Evolutionary conservation across 2,797 vertebrate genomes (phyloP), one percentile per base, ranked within the genome.

Genomic region (Taenioides sp.): DNA sequence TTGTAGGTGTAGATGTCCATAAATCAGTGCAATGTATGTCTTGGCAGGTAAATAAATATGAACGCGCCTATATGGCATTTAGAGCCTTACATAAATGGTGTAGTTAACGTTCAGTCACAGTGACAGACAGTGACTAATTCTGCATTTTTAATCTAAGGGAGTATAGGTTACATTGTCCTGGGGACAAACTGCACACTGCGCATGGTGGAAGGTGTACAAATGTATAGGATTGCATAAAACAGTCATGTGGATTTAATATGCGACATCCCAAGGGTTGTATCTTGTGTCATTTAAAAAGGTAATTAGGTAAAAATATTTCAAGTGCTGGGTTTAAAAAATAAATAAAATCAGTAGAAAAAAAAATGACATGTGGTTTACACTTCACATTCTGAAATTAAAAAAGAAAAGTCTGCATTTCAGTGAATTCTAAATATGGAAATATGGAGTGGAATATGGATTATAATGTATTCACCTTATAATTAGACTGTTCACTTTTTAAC

Each of bases 21-120:
- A 52, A 60, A 86, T 81, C 80, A 85, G 81, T 78, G 76, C 73
- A 80, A 86, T 83, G 75, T 67, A 11, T 78, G 75, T 73, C 80
- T 82, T 86, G 79, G 71, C 75, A 81, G 74, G 78, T 80, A 78
- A 80, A 85, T 78, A 86, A 75, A 68, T 71, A 69, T 52, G 49
- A 77, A 81, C 80, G 55, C 57, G 58, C 76, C 76, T 73, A 66
- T 64, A 54, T 80, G 79, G 84, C 83, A 72, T 85, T 83, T 77
- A 78, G 78, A 72, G 61, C 54, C 72, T 67, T 28, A 69, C 50
- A 71, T 71, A 84, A 84, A 76, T 72, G 49, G 68, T 50, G 61
- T 49, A 63, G 75, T 81, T 84, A 81, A 83, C 22, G 7, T 16
- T 23, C 69, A 37, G 34, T 40, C 58, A 12, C 57, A 11, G 52